phyloP scores from a whole-genome alignment of 2,888 invertebrate species.

The Morinoia aosen region DNA sequence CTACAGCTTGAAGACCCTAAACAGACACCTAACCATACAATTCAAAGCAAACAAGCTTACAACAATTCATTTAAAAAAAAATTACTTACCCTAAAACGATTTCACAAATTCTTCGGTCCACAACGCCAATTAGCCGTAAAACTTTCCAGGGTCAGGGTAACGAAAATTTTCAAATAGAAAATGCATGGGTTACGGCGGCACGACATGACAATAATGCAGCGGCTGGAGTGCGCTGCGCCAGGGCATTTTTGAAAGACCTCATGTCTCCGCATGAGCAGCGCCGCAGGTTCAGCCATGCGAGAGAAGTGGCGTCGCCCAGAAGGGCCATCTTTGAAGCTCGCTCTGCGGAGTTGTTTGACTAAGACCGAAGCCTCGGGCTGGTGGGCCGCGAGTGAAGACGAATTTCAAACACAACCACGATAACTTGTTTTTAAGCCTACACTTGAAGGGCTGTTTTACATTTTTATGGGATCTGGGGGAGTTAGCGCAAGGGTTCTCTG shows the following conservation, averaged over 20 bases:
- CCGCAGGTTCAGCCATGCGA: slow-evolving; percentile 14
- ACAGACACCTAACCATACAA: background rate
- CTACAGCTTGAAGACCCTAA: background rate
- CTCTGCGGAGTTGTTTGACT: slow-evolving; percentile 16
- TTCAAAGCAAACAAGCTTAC: background rate
- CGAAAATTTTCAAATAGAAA: background rate
- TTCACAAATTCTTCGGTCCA: too few species aligned
- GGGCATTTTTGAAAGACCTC: background rate
- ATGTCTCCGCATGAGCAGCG: background rate
- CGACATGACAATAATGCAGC: background rate
- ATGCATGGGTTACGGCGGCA: background rate
- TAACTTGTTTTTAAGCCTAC: slow-evolving; percentile 36
- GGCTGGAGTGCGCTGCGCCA: background rate
- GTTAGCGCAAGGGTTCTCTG: background rate
- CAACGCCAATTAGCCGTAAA: too few species aligned
- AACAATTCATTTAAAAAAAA: background rate
- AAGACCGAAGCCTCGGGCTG: background rate
- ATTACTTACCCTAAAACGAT: background rate
- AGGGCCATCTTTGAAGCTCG: slow-evolving; percentile 35
- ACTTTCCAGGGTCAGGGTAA: background rate
- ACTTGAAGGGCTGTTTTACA: slow-evolving; percentile 34
- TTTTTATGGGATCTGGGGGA: slow-evolving; percentile 41
- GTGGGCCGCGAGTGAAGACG: slow-evolving; percentile 19
- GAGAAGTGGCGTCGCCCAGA: slow-evolving; percentile 27
- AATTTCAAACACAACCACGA: slow-evolving; percentile 51